These are phyloP conservation scores for Aricia agestis DNA, from an alignment of 1,140 invertebrate genomes.

Conservation along the genomic window DNA sequence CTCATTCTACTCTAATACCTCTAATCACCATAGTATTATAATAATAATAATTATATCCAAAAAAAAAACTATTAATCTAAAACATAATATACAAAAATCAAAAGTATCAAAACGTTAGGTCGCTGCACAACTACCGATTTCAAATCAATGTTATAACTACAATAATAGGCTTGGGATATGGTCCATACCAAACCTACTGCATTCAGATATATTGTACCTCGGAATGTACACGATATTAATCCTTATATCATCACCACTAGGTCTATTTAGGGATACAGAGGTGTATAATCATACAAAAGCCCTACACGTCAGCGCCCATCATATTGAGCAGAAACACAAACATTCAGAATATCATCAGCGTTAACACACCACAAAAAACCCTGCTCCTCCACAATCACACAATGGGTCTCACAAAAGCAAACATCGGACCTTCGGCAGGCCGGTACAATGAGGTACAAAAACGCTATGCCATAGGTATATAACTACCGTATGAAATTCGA, in stretches of 20 bases:
- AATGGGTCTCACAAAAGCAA: constrained; percentile 51
- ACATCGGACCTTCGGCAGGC: constrained; percentile 39
- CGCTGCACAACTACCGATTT: background rate
- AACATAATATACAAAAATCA: background rate
- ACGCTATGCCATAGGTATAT: constrained; percentile 17
- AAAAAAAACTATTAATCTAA: too few species aligned
- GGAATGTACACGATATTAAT: constrained; percentile 46
- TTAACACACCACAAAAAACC: constrained; percentile 47
- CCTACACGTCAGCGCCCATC: constrained; percentile 56
- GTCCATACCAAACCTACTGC: constrained; percentile 25
- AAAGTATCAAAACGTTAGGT: constrained; percentile 36
- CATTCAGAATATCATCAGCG: constrained; percentile 66
- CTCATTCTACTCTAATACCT: too few species aligned
- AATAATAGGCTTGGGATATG: constrained; percentile 29
- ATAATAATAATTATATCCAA: too few species aligned
- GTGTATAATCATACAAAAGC: constrained; percentile 12
- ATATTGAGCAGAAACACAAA: constrained; percentile 67
- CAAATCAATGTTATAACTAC: constrained; percentile 24
- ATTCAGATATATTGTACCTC: constrained; percentile 37
- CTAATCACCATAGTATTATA: too few species aligned
- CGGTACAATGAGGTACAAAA: constrained; percentile 31
- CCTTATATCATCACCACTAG: background rate
- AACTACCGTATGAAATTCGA: background rate
- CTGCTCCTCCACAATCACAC: constrained; percentile 50
- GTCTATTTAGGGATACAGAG: too few species aligned